Evolutionary conservation across 2,113 vertebrate genomes (phyloP).

Genomic region (Scophthalmus maximus): DNA sequence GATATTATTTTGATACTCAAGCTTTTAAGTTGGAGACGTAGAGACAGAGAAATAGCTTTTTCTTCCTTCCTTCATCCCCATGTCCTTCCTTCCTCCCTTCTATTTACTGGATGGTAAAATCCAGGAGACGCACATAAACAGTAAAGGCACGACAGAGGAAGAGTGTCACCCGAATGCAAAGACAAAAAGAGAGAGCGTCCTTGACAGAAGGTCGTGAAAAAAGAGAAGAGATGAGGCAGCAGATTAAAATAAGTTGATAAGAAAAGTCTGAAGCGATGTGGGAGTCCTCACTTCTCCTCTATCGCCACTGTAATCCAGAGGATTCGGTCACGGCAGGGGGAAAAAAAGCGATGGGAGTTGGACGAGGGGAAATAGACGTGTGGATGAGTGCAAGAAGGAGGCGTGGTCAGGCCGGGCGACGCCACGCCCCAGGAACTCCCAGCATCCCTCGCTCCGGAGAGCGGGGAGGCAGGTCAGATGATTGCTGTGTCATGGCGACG

Average conservation of each 20-base stretch:
- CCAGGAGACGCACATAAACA: background rate
- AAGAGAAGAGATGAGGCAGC: background rate
- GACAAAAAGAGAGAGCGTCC: background rate
- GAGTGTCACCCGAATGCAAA: background rate
- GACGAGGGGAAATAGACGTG: conserved; percentile 2
- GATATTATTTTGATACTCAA: background rate
- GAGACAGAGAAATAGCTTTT: background rate
- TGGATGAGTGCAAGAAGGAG: conserved; percentile 46
- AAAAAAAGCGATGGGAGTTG: conserved; percentile 9
- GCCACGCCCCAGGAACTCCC: conserved; percentile 80
- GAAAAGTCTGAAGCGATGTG: background rate
- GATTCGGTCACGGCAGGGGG: background rate
- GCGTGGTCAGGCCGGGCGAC: conserved; percentile 74
- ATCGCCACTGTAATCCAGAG: conserved; percentile 28
- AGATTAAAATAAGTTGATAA: background rate
- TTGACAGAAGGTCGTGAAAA: background rate
- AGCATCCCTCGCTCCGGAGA: conserved; percentile 70
- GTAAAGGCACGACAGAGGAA: conserved; percentile 64
- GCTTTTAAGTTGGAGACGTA: background rate
- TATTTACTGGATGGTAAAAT: background rate
- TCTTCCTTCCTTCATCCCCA: background rate
- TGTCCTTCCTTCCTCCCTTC: too few relatives aligned
- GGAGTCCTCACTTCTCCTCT: background rate
- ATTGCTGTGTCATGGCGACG: conserved; percentile 89
- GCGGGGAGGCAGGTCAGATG: conserved; percentile 89